phyloP scores from a whole-genome alignment of 2,113 vertebrate genomes.

The Etheostoma spectabile region DNA sequence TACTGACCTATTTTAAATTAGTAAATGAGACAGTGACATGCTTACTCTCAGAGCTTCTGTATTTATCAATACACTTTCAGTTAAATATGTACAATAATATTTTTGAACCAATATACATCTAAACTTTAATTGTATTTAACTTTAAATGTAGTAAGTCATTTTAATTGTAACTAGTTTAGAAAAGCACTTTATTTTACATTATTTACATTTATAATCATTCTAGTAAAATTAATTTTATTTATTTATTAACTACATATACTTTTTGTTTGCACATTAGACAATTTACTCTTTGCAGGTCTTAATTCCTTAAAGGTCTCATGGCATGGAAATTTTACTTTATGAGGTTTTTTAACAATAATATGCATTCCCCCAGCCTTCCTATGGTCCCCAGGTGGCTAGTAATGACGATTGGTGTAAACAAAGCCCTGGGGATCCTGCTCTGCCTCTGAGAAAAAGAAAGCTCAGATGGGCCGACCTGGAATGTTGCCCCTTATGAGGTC shows the following conservation, averaged over 20 bases:
- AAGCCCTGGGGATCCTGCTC: too few species aligned
- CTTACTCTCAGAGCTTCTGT: conserved; percentile 2
- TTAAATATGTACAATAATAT: conserved; percentile 1
- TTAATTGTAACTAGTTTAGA: too few species aligned
- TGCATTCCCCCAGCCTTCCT: too few species aligned
- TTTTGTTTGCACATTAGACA: not conserved
- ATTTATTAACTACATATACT: not conserved
- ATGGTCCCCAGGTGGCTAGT: too few species aligned
- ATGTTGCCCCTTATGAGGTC: too few species aligned
- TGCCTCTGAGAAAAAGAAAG: too few species aligned
- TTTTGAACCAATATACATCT: not conserved
- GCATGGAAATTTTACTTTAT: too few species aligned
- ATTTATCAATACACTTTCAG: conserved; percentile 7
- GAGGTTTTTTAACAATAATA: too few species aligned
- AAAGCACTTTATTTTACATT: too few species aligned
- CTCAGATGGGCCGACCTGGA: too few species aligned
- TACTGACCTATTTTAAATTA: conserved; percentile 51
- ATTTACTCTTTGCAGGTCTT: not conserved
- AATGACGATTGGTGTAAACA: too few species aligned
- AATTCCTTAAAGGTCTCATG: not conserved
- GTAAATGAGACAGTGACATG: conserved; percentile 9
- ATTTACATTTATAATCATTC: not conserved
- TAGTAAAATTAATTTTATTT: not conserved
- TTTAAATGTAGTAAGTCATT: too few species aligned
- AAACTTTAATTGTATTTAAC: not conserved